A percentile compares a stretch with the other conserved stretches of the same genome.
Evolutionary conservation across 2,797 vertebrate species (phyloP).

Genomic region (Amazona finschi): DNA sequence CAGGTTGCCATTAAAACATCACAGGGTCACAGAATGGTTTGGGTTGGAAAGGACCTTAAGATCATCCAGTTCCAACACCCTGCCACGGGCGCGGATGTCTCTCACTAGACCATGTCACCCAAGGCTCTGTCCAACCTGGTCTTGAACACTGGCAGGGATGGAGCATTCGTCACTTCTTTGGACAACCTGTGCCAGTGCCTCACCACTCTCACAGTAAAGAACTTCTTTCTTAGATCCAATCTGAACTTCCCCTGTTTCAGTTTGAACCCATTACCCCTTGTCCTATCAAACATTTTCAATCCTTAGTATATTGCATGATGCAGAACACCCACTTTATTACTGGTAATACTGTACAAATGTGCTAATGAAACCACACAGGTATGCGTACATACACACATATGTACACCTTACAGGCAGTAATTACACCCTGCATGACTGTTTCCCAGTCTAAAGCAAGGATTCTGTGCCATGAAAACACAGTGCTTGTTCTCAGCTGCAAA

Average conservation of each 20-base stretch:
- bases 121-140: not conserved
- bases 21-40: not conserved
- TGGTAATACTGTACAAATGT: fast-evolving
- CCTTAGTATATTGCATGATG: fast-evolving
- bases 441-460: not conserved
- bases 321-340: not conserved
- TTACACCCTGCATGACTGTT: not conserved
- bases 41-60: not conserved
- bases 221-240: not conserved
- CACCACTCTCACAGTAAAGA: not conserved
- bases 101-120: not conserved
- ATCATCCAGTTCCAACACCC: not conserved
- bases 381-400: no score
- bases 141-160: not conserved
- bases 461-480: not conserved
- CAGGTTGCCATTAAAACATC: not conserved
- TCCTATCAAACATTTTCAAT: not conserved
- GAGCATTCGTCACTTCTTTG: not conserved
- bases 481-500: not conserved
- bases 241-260: not conserved
- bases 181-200: not conserved
- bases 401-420: not conserved
- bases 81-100: not conserved
- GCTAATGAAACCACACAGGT: no score
- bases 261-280: not conserved